Evolutionary conservation across 2,113 vertebrate species (phyloP).

Genomic region (Melanotaenia duboulayi): DNA sequence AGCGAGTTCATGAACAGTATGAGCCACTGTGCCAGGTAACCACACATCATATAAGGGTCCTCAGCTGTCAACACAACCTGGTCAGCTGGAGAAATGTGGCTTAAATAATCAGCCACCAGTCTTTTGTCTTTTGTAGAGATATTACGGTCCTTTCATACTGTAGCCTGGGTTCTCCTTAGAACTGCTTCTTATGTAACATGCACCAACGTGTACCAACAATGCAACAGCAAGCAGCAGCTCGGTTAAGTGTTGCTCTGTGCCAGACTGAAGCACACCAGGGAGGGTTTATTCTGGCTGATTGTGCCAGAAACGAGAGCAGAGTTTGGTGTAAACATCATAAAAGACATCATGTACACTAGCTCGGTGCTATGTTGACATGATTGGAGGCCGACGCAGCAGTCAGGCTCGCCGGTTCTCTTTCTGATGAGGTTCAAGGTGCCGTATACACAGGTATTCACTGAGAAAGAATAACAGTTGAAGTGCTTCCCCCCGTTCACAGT

Average conservation of each 20-base stretch:
- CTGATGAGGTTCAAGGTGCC: neutral
- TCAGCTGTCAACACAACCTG: neutral
- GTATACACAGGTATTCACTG: neutral
- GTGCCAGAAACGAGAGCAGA: too few species aligned
- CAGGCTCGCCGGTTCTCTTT: too few species aligned
- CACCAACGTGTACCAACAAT: neutral
- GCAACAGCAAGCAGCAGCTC: too few species aligned
- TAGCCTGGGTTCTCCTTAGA: slow-evolving; percentile 60
- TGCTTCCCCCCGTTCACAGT: slow-evolving; percentile 47
- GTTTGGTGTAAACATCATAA: too few species aligned
- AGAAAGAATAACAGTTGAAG: slow-evolving; percentile 30
- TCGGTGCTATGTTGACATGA: neutral
- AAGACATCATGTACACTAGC: too few species aligned
- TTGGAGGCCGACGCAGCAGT: neutral
- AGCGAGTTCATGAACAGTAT: slow-evolving; percentile 7
- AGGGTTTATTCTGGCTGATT: neutral
- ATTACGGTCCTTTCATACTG: neutral
- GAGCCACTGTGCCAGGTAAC: slow-evolving; percentile 17
- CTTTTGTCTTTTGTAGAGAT: slow-evolving; percentile 1
- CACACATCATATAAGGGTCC: neutral
- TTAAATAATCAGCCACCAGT: neutral
- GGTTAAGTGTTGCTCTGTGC: neutral
- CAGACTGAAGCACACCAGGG: neutral
- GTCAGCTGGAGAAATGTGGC: slow-evolving; percentile 8
- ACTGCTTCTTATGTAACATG: slow-evolving; percentile 5